Conservation (phyloP, 2,888 invertebrate species). For the Andrena flavipes region DNA sequence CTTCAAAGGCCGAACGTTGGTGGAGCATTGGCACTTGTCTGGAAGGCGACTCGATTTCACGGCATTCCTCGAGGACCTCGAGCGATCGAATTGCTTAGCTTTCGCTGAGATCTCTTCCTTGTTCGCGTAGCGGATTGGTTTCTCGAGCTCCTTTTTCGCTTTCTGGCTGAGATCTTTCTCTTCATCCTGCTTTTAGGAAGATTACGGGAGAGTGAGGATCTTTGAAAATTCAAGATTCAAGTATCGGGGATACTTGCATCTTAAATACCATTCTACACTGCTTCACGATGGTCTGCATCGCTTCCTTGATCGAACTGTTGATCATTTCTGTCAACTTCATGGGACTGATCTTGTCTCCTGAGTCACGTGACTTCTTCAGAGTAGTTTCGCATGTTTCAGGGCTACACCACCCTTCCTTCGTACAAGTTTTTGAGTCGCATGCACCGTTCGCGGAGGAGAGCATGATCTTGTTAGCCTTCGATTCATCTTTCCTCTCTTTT, state of each 20-base stretch:
- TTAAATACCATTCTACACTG: conserved; percentile 69
- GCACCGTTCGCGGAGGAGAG: background rate
- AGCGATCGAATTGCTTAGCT: conserved; percentile 3
- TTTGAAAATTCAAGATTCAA: background rate
- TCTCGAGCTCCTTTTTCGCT: background rate
- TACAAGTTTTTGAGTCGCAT: conserved; percentile 37
- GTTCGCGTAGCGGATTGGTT: background rate
- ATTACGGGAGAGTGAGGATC: background rate
- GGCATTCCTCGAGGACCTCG: background rate
- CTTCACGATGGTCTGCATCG: conserved; percentile 71
- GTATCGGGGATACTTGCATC: conserved; percentile 66
- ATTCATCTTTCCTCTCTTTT: conserved; percentile 17
- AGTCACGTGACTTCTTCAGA: background rate
- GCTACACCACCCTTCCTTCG: conserved; percentile 2
- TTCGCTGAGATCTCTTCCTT: background rate
- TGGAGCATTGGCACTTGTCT: background rate
- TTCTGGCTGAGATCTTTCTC: background rate
- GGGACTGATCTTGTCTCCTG: conserved; percentile 44
- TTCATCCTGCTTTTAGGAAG: conserved; percentile 30
- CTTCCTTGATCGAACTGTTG: conserved; percentile 75
- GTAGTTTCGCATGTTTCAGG: conserved; percentile 8
- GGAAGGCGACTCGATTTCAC: background rate
- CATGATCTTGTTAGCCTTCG: conserved; percentile 19
- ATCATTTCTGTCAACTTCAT: conserved; percentile 70
- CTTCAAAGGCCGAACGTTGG: background rate